A percentile compares a stretch with the other conserved stretches of the same genome.
These are phyloP conservation scores for Eugnorisma glareosa DNA, from an alignment of 2,888 invertebrate species.

Conservation along the genomic window DNA sequence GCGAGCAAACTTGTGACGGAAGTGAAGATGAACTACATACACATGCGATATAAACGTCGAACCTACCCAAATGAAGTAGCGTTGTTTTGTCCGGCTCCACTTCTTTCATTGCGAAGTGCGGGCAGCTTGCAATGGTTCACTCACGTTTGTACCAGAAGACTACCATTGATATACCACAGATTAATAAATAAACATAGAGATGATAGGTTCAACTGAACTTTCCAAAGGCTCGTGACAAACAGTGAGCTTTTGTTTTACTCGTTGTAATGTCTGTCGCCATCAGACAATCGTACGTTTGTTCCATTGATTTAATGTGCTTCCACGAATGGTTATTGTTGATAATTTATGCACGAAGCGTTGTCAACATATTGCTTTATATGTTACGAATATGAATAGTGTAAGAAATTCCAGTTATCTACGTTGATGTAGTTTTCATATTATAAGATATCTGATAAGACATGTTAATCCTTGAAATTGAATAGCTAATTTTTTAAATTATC, in stretches of 20 bases:
- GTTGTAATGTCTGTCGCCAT: slow-evolving; percentile 46
- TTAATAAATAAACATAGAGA: background rate
- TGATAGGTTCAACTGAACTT: background rate
- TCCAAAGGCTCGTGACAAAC: background rate
- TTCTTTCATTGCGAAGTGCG: background rate
- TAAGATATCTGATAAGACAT: slow-evolving; percentile 50
- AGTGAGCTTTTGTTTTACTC: slow-evolving; percentile 3
- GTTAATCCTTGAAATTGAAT: slow-evolving; percentile 49
- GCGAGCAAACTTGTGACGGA: slow-evolving; percentile 34
- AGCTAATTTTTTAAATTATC: slow-evolving; percentile 33
- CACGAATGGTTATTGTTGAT: slow-evolving; percentile 79
- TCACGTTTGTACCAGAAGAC: background rate
- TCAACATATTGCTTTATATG: slow-evolving; percentile 67
- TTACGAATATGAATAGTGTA: slow-evolving; percentile 55
- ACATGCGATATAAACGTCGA: slow-evolving; percentile 19
- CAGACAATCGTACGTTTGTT: slow-evolving; percentile 71
- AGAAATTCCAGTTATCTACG: slow-evolving; percentile 51
- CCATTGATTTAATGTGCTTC: slow-evolving; percentile 84
- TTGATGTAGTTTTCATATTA: slow-evolving; percentile 57
- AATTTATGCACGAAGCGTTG: slow-evolving; percentile 74
- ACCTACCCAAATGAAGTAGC: slow-evolving; percentile 9
- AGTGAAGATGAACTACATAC: slow-evolving; percentile 56
- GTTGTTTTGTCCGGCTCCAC: background rate
- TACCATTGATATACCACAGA: background rate
- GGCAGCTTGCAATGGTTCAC: background rate